Conservation (phyloP, 2,113 vertebrate species). For the Chlamydotis undulata region DNA sequence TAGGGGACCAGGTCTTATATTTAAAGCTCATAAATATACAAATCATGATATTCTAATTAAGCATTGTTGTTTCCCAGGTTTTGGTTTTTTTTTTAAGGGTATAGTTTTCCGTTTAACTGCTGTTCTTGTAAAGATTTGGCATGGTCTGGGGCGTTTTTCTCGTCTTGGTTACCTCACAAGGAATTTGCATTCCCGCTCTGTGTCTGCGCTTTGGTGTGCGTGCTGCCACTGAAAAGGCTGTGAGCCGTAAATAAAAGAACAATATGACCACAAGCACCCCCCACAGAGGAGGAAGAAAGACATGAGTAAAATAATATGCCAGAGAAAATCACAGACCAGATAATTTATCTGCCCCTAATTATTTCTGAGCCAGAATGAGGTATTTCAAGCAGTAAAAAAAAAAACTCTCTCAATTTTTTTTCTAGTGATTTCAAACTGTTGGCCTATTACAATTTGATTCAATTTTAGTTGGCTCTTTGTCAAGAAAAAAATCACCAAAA, state of each 20-base stretch:
- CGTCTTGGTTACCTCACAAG: not conserved
- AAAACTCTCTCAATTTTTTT: not conserved
- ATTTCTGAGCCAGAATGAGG: not conserved
- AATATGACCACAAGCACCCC: conserved; percentile 54
- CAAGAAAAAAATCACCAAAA: not conserved
- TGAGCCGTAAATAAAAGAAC: conserved; percentile 61
- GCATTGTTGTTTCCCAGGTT: not conserved
- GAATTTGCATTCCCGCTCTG: not conserved
- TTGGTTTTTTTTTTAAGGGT: not conserved
- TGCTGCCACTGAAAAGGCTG: conserved; percentile 46
- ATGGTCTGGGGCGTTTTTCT: not conserved
- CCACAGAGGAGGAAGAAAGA: conserved; percentile 31
- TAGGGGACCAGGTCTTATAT: not conserved
- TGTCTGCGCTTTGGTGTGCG: not conserved
- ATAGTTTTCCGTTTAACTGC: not conserved
- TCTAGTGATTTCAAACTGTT: not conserved
- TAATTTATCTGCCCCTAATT: conserved; percentile 23
- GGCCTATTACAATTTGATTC: not conserved
- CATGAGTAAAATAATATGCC: conserved; percentile 45
- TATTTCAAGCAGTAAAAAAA: not conserved
- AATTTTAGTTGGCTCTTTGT: not conserved
- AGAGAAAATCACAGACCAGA: not conserved
- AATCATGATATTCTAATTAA: not conserved
- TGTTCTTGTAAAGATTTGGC: not conserved
- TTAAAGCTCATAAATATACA: not conserved